Percentiles rank a stretch among this genome's conserved stretches.
Evolutionary conservation across 2,797 vertebrate species (phyloP).

Genomic region (Yasuhikotakia modesta): DNA sequence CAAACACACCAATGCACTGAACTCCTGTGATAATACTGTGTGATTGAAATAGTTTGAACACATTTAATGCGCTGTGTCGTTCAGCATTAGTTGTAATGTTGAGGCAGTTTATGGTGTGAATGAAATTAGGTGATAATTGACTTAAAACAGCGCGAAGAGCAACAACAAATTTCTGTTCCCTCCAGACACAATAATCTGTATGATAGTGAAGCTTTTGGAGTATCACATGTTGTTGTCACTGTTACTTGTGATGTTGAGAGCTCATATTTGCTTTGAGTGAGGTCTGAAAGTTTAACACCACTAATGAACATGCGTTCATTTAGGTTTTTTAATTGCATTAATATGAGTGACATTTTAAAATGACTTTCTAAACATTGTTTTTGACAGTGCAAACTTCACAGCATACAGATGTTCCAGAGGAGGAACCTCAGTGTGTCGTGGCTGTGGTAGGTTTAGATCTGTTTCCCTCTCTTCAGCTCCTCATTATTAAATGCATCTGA

Average conservation of each 20-base stretch:
- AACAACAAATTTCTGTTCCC: not conserved
- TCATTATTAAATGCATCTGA: conserved; percentile 66
- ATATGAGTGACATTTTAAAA: too few species aligned
- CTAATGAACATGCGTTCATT: too few species aligned
- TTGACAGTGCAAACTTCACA: not conserved
- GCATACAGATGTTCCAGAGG: not conserved
- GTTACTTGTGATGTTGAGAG: too few species aligned
- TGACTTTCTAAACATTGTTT: not conserved
- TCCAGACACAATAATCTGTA: not conserved
- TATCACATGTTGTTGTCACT: not conserved
- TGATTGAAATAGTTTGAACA: conserved; percentile 42
- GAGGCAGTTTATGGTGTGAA: conserved; percentile 12
- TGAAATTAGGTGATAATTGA: conserved; percentile 22
- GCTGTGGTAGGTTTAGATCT: conserved; percentile 10
- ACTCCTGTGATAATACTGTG: conserved; percentile 33
- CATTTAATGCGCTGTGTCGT: conserved; percentile 33
- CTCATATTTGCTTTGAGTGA: too few species aligned
- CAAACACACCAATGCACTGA: not conserved
- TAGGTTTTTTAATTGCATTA: too few species aligned
- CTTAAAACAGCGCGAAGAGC: conserved; percentile 16
- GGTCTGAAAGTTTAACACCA: too few species aligned
- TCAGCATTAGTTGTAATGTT: conserved; percentile 37
- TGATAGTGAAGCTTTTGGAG: not conserved
- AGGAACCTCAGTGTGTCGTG: not conserved
- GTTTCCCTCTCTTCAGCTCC: conserved; percentile 5